Percentiles rank a stretch among this genome's conserved stretches.
These are phyloP conservation scores for Oryzias curvinotus DNA, from an alignment of 2,113 vertebrate genomes.

Conservation along the genomic window DNA sequence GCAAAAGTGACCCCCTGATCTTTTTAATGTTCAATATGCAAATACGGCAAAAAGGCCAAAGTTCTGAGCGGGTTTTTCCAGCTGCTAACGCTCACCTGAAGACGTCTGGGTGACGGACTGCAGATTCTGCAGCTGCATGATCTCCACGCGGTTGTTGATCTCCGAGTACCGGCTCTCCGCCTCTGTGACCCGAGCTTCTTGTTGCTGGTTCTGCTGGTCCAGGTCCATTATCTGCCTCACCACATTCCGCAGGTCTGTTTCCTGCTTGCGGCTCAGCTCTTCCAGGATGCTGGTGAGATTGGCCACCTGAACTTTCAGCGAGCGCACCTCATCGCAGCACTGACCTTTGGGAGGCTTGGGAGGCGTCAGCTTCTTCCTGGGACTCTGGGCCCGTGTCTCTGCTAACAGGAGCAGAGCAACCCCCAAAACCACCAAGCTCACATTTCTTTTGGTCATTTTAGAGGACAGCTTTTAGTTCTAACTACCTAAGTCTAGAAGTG, in stretches of 20 bases:
- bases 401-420: constrained; percentile 63
- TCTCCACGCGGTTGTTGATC: constrained; percentile 92
- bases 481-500: not conserved
- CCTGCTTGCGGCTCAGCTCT: constrained; percentile 88
- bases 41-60: too few relatives aligned
- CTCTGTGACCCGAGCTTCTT: constrained; percentile 84
- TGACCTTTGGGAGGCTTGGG: constrained; percentile 65
- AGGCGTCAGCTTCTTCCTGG: constrained; percentile 70
- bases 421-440: constrained; percentile 46
- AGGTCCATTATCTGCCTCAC: constrained; percentile 91
- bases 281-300: constrained; percentile 88
- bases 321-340: constrained; percentile 89
- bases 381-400: constrained; percentile 78
- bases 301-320: constrained; percentile 88
- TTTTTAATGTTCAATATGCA: not conserved
- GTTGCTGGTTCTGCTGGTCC: constrained; percentile 84
- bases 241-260: constrained; percentile 83
- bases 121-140: constrained; percentile 92
- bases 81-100: constrained; percentile 82
- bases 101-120: constrained; percentile 88
- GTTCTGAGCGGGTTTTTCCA: not conserved
- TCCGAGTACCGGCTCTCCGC: constrained; percentile 94
- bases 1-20: constrained; percentile 30
- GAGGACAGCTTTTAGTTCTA: not conserved
- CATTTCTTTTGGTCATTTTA: constrained; percentile 68